Percentiles rank a stretch among this genome's conserved stretches.
These are phyloP conservation scores for Heterotis niloticus DNA, from an alignment of 2,113 vertebrate genomes.

Conservation along the genomic window DNA sequence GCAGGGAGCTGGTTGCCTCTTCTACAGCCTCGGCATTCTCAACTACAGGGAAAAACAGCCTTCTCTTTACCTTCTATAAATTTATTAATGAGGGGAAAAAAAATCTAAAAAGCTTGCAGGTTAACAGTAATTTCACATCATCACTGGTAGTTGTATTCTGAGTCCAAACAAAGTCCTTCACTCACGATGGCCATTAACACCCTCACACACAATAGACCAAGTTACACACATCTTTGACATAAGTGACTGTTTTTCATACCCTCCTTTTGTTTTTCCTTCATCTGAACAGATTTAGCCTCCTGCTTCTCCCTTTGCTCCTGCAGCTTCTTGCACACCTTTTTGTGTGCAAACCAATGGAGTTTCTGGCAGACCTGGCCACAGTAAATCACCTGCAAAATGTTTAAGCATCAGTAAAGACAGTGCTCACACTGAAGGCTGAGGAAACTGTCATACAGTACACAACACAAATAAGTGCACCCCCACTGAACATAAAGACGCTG, in stretches of 20 bases:
- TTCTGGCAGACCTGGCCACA: slow-evolving; percentile 89
- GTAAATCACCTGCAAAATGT: slow-evolving; percentile 81
- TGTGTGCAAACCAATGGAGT: slow-evolving; percentile 95
- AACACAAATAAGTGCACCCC: too few species aligned
- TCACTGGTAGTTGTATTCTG: too few species aligned
- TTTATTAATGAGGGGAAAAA: not conserved
- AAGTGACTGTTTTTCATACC: slow-evolving; percentile 49
- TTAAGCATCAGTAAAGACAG: not conserved
- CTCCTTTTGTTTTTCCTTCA: slow-evolving; percentile 63
- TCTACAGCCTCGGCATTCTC: slow-evolving; percentile 41
- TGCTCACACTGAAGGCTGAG: not conserved
- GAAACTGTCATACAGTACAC: too few species aligned
- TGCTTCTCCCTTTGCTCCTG: slow-evolving; percentile 82
- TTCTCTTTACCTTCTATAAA: not conserved
- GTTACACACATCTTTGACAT: too few species aligned
- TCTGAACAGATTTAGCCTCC: slow-evolving; percentile 72
- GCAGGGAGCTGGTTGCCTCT: slow-evolving; percentile 47
- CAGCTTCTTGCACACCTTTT: slow-evolving; percentile 84
- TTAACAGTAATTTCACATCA: too few species aligned
- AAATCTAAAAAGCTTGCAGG: not conserved
- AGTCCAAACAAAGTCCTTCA: too few species aligned
- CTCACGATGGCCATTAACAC: too few species aligned
- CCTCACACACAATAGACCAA: too few species aligned
- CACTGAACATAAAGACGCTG: too few species aligned
- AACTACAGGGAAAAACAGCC: slow-evolving; percentile 35